Evolutionary conservation across 2,888 invertebrate genomes (phyloP), one percentile per base, ranked within the genome.

Genomic region (Apamea sordens): DNA sequence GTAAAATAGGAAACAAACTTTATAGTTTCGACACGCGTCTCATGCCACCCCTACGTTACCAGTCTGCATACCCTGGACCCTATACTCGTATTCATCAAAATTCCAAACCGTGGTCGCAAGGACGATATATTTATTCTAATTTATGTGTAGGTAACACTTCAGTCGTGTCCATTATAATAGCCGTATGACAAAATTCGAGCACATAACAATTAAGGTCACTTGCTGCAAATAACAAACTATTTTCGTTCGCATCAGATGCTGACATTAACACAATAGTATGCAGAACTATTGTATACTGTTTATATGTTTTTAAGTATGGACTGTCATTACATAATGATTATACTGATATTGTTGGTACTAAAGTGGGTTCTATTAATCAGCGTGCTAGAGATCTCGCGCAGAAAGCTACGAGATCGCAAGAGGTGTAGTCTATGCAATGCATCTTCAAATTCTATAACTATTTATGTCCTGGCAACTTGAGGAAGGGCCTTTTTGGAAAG

Each of bases 141-240:
- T 84, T 79, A 86, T 82, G 63, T 77, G 85, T 84, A 85, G 84
- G 86, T 88, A 86, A 84, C 87, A 76, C 68, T 79, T 36, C 77
- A 76, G 21, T 71, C 56, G 68, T 79, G 82, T 80, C 70, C 72
- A 79, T 91, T 90, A 90, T 88, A 90, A 92, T 90, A 90, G 92
- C 90, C 91, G 89, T 92, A 91, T 91, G 91, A 90, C 89, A 87
- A 89, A 88, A 91, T 92, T 93, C 92, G 92, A 92, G 92, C 92
- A 90, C 91, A 88, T 86, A 90, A 88, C 93, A 96, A 96, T 96
- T 96, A 95, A 94, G 95, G 95, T 92, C 95, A 94, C 92, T 94
- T 93, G 91, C 88, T 89, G 90, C 87, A 90, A 92, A 92, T 90
- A 87, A 86, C 75, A 78, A 87, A 89, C 91, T 91, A 91, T 92